Evolutionary conservation across 2,797 vertebrate species (phyloP), one percentile per base, ranked within the genome.

Genomic region (Coranthus polyacanthus): DNA sequence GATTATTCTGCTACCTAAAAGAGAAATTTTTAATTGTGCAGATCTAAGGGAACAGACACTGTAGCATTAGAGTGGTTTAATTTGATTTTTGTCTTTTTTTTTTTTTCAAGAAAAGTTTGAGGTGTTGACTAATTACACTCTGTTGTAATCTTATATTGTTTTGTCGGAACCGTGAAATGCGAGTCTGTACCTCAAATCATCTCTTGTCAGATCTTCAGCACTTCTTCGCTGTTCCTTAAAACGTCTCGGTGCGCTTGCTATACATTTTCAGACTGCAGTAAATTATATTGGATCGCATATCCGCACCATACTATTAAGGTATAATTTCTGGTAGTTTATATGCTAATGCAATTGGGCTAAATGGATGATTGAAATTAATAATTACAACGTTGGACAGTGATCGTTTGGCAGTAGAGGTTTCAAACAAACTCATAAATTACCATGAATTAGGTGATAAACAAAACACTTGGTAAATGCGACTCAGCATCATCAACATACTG

Each of bases 401-500:
- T 67, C 58, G 79, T 86, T 84, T 72, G 70, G 79, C 76, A 46
- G 75, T 41, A 12, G 79, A 84, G 78, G 62, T 76, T 86, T 88
- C 71, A 89, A 83, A 82, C 82, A 86, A 87, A 86, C 85, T 88
- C 82, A 77, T 79, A 83, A 85, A 88, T 86, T 73, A 80, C 63
- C 82, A 72, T 81, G 82, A 86, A 83, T 90, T 80, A 78, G 76
- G 56, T 50, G 75, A 3, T 67, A 65, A 68, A 77, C 70, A 82
- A 81, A 83, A 78, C 76, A 57, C 55, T 77, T 68, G 70, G 84
- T 84, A 71, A 71, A 81, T 77, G 86, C 82, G 74, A 53, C 68
- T 81, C 75, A 80, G 73, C 67, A 69, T 74, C 56, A 78, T 82
- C 65, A 78, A 74, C 75, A 82, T 69, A 62, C 61, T 57, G 70